Evolutionary conservation across 2,113 vertebrate genomes (phyloP).

Genomic region (Globicephala melas): DNA sequence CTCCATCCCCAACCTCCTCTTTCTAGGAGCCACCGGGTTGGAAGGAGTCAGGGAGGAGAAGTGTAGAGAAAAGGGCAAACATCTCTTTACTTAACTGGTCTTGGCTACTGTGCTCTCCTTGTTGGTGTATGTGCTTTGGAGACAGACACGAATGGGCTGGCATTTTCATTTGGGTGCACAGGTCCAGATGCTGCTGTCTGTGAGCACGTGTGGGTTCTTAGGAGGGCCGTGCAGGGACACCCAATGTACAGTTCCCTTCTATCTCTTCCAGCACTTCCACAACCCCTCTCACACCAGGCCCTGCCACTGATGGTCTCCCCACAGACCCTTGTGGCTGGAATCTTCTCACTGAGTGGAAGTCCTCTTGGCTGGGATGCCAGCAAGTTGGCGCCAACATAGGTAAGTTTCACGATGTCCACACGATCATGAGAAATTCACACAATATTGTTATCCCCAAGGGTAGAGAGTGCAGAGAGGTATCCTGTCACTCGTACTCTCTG

Average conservation of each 20-base stretch:
- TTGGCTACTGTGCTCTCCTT: background rate
- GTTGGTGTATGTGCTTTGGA: background rate
- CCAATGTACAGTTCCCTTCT: background rate
- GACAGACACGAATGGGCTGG: background rate
- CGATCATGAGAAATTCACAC: background rate
- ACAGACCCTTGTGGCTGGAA: background rate
- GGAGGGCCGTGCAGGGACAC: rapidly evolving
- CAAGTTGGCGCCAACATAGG: background rate
- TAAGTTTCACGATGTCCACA: background rate
- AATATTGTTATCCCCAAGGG: background rate
- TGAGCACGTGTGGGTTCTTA: background rate
- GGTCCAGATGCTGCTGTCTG: background rate
- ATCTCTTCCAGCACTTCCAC: background rate
- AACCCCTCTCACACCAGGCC: background rate
- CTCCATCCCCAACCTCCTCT: background rate
- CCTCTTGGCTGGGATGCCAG: background rate
- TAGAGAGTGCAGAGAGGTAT: background rate
- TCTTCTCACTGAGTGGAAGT: background rate
- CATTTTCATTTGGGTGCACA: background rate
- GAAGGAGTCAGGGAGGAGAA: background rate
- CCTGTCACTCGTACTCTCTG: background rate
- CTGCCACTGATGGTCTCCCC: background rate
- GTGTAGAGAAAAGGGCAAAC: slow-evolving; percentile 14
- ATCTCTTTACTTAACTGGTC: background rate
- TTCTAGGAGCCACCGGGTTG: background rate